Conservation (phyloP, 2,113 vertebrate genomes). For the Emydocephalus ijimae region DNA sequence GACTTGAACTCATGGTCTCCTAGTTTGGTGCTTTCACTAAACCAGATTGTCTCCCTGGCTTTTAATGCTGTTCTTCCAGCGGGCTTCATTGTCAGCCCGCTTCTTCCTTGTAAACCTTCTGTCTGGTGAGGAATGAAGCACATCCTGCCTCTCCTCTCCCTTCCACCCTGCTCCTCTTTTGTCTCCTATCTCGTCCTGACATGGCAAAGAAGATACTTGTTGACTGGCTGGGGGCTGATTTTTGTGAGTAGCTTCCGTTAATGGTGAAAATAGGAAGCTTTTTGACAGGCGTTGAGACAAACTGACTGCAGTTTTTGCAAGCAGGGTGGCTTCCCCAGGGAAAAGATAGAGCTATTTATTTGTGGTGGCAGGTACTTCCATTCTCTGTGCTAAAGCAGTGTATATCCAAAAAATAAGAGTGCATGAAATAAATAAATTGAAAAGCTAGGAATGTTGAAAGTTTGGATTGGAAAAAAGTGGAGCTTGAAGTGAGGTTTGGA, state of each 20-base stretch:
- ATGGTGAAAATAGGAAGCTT: constrained; percentile 30
- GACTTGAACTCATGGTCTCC: no score
- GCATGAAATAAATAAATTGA: background rate
- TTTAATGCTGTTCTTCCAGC: background rate
- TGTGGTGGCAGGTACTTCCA: background rate
- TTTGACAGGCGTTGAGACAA: constrained; percentile 56
- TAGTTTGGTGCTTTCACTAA: no score
- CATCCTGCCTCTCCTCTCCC: constrained; percentile 44
- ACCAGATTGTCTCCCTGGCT: no score
- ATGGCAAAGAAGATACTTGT: constrained; percentile 38
- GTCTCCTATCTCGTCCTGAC: constrained; percentile 35
- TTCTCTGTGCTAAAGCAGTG: background rate
- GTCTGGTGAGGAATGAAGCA: constrained; percentile 36
- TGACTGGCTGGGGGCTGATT: constrained; percentile 46
- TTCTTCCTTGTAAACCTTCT: constrained; percentile 40
- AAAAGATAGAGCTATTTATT: background rate
- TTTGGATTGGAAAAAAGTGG: background rate
- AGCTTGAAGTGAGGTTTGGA: background rate
- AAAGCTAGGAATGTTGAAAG: background rate
- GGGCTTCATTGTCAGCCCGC: constrained; percentile 23
- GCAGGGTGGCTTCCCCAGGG: background rate
- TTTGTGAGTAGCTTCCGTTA: constrained; percentile 53
- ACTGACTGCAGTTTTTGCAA: constrained; percentile 35
- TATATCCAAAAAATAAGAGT: background rate
- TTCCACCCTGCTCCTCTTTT: constrained; percentile 26